These are phyloP conservation scores for Hirtodrosophila duncani DNA, from an alignment of 2,888 invertebrate genomes.

Conservation along the genomic window DNA sequence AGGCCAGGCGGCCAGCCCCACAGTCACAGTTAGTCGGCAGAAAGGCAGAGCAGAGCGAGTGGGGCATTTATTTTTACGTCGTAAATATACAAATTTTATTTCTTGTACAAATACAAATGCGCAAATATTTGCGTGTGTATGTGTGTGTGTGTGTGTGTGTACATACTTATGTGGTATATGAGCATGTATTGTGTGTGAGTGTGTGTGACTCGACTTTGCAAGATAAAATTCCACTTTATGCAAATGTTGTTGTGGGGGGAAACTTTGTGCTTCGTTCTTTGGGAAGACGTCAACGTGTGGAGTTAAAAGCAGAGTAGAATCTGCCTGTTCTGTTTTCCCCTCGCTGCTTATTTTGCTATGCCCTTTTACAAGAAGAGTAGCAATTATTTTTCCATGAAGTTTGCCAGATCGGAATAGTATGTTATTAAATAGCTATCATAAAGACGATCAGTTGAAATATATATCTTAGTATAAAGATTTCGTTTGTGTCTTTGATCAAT, in stretches of 20 bases:
- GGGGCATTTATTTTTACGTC: conserved; percentile 68
- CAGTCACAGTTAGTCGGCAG: not conserved
- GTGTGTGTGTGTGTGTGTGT: not conserved
- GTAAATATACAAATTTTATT: conserved; percentile 70
- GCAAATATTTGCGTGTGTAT: conserved; percentile 12
- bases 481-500: too few relatives aligned
- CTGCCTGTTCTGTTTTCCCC: too few relatives aligned
- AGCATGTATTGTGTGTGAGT: too few relatives aligned
- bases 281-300: too few relatives aligned
- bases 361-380: too few relatives aligned
- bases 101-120: conserved; percentile 18
- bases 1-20: conserved; percentile 10
- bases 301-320: too few relatives aligned
- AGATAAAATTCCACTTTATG: conserved; percentile 69
- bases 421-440: too few relatives aligned
- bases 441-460: too few relatives aligned
- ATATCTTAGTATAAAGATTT: too few relatives aligned
- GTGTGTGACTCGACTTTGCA: conserved; percentile 25
- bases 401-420: not conserved
- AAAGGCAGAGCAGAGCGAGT: not conserved
- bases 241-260: conserved; percentile 65
- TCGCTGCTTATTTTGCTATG: too few relatives aligned
- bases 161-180: too few relatives aligned
- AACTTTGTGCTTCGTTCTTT: conserved; percentile 33
- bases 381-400: not conserved